Conservation (phyloP, 2,113 vertebrate genomes). For the Oryzias melastigma region DNA sequence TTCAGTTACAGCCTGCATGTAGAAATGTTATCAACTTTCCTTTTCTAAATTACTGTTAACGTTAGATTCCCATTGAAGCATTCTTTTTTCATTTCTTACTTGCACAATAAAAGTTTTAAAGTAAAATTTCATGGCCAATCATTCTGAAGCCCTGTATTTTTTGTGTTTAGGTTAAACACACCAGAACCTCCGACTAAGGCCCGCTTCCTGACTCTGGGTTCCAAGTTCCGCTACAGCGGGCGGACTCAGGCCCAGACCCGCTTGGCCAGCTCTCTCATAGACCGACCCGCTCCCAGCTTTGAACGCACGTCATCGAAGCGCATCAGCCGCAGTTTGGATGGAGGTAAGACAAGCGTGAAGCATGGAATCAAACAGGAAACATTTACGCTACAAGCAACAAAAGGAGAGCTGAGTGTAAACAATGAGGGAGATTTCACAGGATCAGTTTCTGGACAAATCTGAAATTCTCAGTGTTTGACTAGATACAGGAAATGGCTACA, state of each 20-base stretch:
- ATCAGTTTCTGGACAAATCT: conserved; percentile 21
- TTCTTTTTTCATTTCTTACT: conserved; percentile 9
- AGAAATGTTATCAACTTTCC: too few relatives aligned
- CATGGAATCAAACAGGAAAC: background rate
- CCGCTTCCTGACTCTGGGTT: conserved; percentile 71
- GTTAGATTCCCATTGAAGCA: conserved; percentile 20
- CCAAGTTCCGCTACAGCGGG: conserved; percentile 74
- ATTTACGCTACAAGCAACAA: background rate
- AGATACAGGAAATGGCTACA: conserved; percentile 75
- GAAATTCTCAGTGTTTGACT: conserved; percentile 34
- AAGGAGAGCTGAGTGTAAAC: conserved; percentile 7
- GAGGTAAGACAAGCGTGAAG: conserved; percentile 47
- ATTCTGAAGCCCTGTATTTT: background rate
- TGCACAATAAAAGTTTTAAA: background rate
- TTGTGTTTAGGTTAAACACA: conserved; percentile 56
- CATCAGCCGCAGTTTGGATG: conserved; percentile 71
- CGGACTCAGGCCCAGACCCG: conserved; percentile 70
- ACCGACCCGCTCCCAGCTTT: conserved; percentile 65
- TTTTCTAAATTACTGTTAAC: too few relatives aligned
- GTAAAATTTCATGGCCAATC: conserved; percentile 1
- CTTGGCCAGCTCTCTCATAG: conserved; percentile 70
- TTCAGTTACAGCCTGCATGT: too few relatives aligned
- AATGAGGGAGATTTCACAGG: conserved; percentile 11
- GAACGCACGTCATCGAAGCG: conserved; percentile 72
- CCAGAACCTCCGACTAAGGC: conserved; percentile 64